Conservation (phyloP, 2,888 invertebrate genomes). For the Lamellibrachia satsuma region DNA sequence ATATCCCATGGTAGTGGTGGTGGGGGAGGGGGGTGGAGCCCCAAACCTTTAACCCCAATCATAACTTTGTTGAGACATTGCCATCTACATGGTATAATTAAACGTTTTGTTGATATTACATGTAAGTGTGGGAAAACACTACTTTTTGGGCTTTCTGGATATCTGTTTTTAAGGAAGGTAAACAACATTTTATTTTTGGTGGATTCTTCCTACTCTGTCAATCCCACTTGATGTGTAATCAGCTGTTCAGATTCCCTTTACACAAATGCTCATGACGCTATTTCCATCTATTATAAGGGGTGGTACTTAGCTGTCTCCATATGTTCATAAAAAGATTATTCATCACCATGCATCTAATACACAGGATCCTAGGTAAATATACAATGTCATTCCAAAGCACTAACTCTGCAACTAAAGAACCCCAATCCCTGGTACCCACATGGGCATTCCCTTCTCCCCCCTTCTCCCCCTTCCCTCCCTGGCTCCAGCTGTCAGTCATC, state of each 20-base stretch:
- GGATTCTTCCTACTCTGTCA: not conserved
- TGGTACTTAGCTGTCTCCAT: not conserved
- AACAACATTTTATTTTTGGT: not conserved
- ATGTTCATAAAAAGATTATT: slow-evolving; percentile 6
- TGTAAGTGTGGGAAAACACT: not conserved
- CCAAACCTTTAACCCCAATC: not conserved
- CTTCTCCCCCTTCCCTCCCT: not conserved
- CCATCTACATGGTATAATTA: not conserved
- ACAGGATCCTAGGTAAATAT: not conserved
- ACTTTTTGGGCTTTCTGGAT: not conserved
- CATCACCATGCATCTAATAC: not conserved
- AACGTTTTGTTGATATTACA: not conserved
- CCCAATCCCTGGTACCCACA: not conserved
- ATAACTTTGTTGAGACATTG: not conserved
- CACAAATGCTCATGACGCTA: not conserved
- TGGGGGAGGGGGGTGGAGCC: not conserved
- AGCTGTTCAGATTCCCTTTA: not conserved
- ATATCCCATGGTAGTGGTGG: not conserved
- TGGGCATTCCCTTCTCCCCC: not conserved
- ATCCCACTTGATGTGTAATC: not conserved
- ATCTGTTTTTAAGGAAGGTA: not conserved
- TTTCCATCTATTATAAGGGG: not conserved
- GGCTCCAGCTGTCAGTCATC: not conserved
- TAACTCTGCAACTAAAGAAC: not conserved
- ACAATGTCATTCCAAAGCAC: not conserved